phyloP scores from a whole-genome alignment of 2,888 invertebrate genomes.

The Trichogramma dendrolimi region DNA sequence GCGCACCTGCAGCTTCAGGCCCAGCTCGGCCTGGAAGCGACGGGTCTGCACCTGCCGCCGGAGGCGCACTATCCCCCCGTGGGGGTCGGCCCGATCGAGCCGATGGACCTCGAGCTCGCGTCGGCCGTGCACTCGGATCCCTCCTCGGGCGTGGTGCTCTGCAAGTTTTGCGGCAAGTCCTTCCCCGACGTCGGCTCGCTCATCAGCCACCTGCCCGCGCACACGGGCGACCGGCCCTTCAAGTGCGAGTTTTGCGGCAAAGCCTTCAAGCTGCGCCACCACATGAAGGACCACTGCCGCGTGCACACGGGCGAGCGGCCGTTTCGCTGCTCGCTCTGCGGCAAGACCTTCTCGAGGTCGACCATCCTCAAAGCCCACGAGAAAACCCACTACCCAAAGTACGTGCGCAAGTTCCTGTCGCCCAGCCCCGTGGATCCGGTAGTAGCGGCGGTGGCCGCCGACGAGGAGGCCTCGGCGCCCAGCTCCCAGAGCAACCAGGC shows the following conservation, averaged over 20 bases:
- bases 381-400: conserved; percentile 89
- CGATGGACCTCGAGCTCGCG: conserved; percentile 58
- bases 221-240: conserved; percentile 86
- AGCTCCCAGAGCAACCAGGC: neutral
- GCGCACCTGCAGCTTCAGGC: conserved; percentile 56
- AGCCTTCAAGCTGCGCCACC: conserved; percentile 86
- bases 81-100: conserved; percentile 47
- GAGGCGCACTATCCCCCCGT: conserved; percentile 49
- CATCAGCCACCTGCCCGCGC: conserved; percentile 82
- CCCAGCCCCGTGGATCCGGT: conserved; percentile 81
- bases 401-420: conserved; percentile 83
- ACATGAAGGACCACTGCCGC: conserved; percentile 92
- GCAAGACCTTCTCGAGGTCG: conserved; percentile 85
- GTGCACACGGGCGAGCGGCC: conserved; percentile 89
- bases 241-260: conserved; percentile 93
- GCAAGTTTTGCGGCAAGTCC: conserved; percentile 90
- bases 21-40: conserved; percentile 48
- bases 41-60: conserved; percentile 49
- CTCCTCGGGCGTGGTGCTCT: conserved; percentile 72
- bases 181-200: conserved; percentile 86
- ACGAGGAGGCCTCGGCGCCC: conserved; percentile 57
- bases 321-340: conserved; percentile 83
- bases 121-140: conserved; percentile 55
- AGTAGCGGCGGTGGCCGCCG: conserved; percentile 61
- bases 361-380: conserved; percentile 89